Base-by-base conservation (phyloP, 2,888 invertebrate genomes). In the Eupithecia subumbrata region DNA sequence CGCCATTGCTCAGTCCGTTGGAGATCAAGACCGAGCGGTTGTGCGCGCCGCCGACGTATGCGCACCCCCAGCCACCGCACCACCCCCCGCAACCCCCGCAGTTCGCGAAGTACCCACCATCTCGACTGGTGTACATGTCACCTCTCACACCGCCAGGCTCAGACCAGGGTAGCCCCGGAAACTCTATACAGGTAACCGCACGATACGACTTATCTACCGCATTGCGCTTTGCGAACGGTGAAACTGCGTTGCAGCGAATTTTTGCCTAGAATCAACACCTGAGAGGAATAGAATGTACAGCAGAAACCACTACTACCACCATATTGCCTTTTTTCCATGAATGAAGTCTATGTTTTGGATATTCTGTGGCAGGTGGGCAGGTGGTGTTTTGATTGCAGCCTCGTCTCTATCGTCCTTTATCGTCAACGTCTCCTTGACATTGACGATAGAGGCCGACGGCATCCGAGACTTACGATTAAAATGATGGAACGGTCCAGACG, bases 91-190 rank as follows among this genome's bases (percentile, higher is more conserved):
- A 91, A 76, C 91, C 89, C 71, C 81, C 90, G 9, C 84, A 91
- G 18, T 93, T 90, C 87, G 91, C 93, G 82, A 92, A 94, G 84
- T 95, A 95, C 84, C 94, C 94, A 71, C 91, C 91, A 37, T 91
- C 90, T 82, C 90, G 95, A 81, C 92, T 94, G 79, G 92, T 97
- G 95, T 98, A 98, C 92, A 97, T 97, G 89, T 97, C 98, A 64
- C 98, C 98, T 64, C 93, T 98, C 85, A 98, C 98, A 82, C 98
- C 98, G 64, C 98, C 98, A 81, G 97, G 97, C 89, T 98, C 98
- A 75, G 98, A 98, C 89, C 98, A 98, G 77, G 98, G 98, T 80
- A 97, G 97, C 84, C 97, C 97, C 16, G 97, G 97, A 79, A 96
- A 96, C 89, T 95, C 96, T 78, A 95, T 96, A 93, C 93, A 95